Conservation (phyloP, 1,140 invertebrate genomes). For the Planococcus citri region DNA sequence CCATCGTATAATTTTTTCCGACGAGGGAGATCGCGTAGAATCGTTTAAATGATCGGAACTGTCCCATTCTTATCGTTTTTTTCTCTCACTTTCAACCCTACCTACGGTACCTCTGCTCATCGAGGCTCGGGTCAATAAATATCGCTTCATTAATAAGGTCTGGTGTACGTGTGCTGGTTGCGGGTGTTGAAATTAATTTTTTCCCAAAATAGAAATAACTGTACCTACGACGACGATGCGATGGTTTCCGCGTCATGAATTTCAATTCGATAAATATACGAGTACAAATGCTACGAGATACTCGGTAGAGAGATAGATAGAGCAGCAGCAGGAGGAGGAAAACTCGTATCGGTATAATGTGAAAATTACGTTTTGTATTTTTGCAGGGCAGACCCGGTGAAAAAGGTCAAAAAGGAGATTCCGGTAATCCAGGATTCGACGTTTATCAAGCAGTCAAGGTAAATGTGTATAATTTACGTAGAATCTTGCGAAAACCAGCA, state of each 20-base stretch:
- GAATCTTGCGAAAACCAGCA: neutral
- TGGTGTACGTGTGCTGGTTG: too few species aligned
- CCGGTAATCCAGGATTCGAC: constrained; percentile 74
- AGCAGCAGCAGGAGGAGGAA: too few species aligned
- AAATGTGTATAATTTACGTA: constrained; percentile 30
- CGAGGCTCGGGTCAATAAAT: too few species aligned
- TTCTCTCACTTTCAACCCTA: too few species aligned
- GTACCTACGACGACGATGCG: too few species aligned
- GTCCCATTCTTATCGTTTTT: too few species aligned
- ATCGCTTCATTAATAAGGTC: neutral
- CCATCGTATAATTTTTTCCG: too few species aligned
- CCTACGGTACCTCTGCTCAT: too few species aligned
- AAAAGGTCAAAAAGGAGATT: constrained; percentile 73
- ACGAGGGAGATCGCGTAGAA: too few species aligned
- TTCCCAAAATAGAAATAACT: neutral
- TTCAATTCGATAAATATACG: neutral
- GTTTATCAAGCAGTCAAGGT: constrained; percentile 84
- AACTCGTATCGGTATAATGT: neutral
- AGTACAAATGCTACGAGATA: too few species aligned
- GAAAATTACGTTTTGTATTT: constrained; percentile 21
- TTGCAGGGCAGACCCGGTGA: constrained; percentile 72
- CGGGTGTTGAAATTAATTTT: neutral
- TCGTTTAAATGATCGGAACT: too few species aligned
- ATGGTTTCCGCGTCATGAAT: neutral
- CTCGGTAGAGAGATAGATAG: too few species aligned